phyloP scores from a whole-genome alignment of 2,797 vertebrate species.

The Gouania willdenowi region DNA sequence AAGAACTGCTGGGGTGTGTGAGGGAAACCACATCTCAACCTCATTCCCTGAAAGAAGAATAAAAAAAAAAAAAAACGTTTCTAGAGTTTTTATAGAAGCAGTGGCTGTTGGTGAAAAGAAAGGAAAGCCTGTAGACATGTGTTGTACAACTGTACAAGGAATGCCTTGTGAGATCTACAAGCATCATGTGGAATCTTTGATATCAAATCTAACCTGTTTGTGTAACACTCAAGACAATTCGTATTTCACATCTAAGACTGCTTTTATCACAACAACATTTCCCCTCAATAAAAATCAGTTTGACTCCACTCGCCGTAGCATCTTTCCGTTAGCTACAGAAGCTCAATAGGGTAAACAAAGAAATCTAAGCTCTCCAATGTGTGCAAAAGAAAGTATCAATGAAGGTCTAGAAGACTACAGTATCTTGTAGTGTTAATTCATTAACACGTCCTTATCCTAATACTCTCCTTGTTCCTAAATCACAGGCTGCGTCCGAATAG shows the following conservation, averaged over 20 bases:
- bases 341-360: constrained; percentile 16
- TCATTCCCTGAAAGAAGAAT: constrained; percentile 19
- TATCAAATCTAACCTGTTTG: background rate
- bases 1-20: constrained; percentile 28
- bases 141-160: background rate
- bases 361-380: background rate
- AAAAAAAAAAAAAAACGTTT: constrained; percentile 21
- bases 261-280: too few relatives aligned
- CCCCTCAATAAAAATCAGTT: constrained; percentile 10
- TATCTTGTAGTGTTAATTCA: constrained; percentile 45
- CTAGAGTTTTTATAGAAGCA: background rate
- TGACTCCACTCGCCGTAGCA: constrained; percentile 3
- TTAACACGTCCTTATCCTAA: constrained; percentile 28
- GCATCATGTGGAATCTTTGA: background rate
- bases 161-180: background rate
- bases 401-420: constrained; percentile 3
- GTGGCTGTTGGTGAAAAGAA: constrained; percentile 3
- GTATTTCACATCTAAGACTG: background rate
- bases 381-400: constrained; percentile 12
- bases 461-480: constrained; percentile 14
- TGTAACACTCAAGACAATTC: background rate
- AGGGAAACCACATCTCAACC: constrained; percentile 22
- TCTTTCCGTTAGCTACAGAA: constrained; percentile 5
- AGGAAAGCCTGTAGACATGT: background rate
- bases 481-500: too few relatives aligned